These are phyloP conservation scores for Pomatostomus ruficeps DNA, from an alignment of 2,113 vertebrate species.

Conservation along the genomic window DNA sequence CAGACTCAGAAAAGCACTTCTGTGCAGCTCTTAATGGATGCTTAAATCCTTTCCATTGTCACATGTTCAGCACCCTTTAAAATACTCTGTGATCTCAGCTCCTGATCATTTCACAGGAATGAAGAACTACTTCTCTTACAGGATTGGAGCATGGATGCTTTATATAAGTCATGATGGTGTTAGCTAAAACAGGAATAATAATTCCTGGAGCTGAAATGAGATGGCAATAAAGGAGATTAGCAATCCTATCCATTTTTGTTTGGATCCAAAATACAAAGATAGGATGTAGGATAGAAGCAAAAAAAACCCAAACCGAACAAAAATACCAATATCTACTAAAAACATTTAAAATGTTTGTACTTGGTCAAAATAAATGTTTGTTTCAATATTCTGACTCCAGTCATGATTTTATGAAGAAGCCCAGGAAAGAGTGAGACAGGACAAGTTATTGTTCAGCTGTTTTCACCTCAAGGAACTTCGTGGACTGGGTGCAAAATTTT, in stretches of 20 bases:
- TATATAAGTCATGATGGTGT: neutral
- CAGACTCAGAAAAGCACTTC: neutral
- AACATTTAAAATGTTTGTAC: neutral
- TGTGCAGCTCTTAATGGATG: neutral
- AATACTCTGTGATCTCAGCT: neutral
- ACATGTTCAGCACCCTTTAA: slow-evolving; percentile 11
- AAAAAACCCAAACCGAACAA: no score
- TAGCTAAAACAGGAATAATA: slow-evolving; percentile 31
- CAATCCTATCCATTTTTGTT: neutral
- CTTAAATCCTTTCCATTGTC: slow-evolving; percentile 11
- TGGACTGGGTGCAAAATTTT: neutral
- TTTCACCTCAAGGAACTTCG: neutral
- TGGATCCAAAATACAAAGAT: neutral
- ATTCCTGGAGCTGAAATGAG: slow-evolving; percentile 6
- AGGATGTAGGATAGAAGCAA: neutral
- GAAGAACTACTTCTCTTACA: neutral
- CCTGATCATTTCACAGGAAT: neutral
- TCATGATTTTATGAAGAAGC: neutral
- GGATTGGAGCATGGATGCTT: neutral
- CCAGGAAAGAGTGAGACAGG: neutral
- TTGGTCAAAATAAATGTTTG: neutral
- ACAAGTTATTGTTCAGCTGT: neutral
- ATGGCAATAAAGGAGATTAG: slow-evolving; percentile 12
- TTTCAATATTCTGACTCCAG: neutral
- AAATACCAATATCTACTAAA: neutral